phyloP scores from a whole-genome alignment of 2,113 vertebrate species.

The Perca schrenkii region DNA sequence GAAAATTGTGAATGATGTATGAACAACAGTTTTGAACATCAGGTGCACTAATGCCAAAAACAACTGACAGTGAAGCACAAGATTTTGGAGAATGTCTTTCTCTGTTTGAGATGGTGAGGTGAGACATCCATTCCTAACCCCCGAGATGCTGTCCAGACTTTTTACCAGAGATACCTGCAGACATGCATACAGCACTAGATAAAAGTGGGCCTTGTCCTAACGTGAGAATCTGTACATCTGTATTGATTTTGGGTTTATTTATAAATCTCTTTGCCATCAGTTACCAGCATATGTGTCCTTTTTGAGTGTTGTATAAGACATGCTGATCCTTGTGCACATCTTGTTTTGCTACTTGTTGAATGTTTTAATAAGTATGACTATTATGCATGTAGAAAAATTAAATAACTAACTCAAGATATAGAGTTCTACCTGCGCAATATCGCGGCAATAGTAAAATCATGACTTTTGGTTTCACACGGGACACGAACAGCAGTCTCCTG shows the following conservation, averaged over 20 bases:
- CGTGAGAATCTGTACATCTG: constrained; percentile 18
- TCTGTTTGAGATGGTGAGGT: constrained; percentile 24
- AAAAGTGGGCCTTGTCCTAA: constrained; percentile 4
- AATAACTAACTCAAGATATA: neutral
- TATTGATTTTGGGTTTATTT: constrained; percentile 44
- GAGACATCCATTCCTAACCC: constrained; percentile 30
- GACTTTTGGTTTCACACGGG: too few relatives aligned
- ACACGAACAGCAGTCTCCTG: too few relatives aligned
- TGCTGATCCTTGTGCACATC: neutral
- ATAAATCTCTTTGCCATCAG: constrained; percentile 21
- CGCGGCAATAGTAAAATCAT: too few relatives aligned
- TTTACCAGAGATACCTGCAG: constrained; percentile 1
- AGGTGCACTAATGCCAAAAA: constrained; percentile 4
- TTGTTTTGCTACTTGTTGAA: neutral
- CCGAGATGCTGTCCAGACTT: constrained; percentile 5
- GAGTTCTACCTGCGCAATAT: too few relatives aligned
- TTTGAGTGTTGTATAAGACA: neutral
- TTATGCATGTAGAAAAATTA: neutral
- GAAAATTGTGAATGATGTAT: constrained; percentile 42
- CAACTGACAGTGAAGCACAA: neutral
- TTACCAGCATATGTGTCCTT: constrained; percentile 10
- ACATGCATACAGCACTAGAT: neutral
- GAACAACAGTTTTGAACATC: constrained; percentile 35
- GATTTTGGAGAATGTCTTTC: constrained; percentile 16
- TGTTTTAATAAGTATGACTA: neutral